Evolutionary conservation across 1,140 invertebrate species (phyloP).

Genomic region (Theocolax elegans): DNA sequence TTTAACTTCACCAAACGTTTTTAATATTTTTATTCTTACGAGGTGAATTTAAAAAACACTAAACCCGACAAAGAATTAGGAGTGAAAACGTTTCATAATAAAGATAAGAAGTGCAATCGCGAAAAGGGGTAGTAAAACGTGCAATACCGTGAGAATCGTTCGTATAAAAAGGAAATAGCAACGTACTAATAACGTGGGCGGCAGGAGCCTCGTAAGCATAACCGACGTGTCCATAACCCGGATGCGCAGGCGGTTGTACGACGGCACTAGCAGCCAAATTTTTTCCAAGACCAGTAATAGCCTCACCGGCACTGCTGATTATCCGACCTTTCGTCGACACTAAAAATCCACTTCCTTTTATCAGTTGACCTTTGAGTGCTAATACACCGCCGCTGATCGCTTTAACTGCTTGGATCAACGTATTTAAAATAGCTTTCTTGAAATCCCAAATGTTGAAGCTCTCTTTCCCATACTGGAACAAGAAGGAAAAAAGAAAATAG

Average conservation of each 20-base stretch:
- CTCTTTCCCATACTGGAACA: constrained; percentile 33
- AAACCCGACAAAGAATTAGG: too few species aligned
- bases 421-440: constrained; percentile 83
- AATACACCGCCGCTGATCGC: constrained; percentile 86
- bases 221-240: not conserved
- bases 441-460: constrained; percentile 79
- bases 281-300: constrained; percentile 79
- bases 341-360: constrained; percentile 83
- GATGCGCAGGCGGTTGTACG: constrained; percentile 63
- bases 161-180: too few species aligned
- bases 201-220: constrained; percentile 47
- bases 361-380: constrained; percentile 84
- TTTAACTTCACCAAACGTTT: too few species aligned
- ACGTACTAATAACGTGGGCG: not conserved
- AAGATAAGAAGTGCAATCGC: too few species aligned
- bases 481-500: not conserved
- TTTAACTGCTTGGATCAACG: constrained; percentile 84
- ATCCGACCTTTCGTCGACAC: constrained; percentile 79
- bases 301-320: constrained; percentile 77
- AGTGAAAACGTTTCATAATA: too few species aligned
- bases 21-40: too few species aligned
- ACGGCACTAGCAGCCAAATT: constrained; percentile 79
- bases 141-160: too few species aligned
- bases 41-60: too few species aligned
- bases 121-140: too few species aligned